Conservation (phyloP, 1,140 invertebrate genomes). For the Teleogryllus occipitalis region DNA sequence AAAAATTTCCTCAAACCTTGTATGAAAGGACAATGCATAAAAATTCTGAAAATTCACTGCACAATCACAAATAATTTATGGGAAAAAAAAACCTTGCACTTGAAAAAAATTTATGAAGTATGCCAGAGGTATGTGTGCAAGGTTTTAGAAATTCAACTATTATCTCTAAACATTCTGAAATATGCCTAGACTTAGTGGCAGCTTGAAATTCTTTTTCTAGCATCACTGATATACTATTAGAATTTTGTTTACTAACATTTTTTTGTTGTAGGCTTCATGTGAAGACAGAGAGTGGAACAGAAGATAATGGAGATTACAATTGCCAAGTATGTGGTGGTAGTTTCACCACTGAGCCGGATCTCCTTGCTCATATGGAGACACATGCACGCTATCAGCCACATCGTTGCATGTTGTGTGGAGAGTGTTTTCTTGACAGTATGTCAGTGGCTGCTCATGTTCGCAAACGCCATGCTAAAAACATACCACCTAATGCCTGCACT, state of each 20-base stretch:
- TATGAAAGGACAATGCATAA: too few species aligned
- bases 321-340: constrained; percentile 18
- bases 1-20: too few species aligned
- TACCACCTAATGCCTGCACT: constrained; percentile 49
- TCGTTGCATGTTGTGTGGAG: constrained; percentile 55
- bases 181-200: too few species aligned
- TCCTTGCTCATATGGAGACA: constrained; percentile 21
- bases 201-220: too few species aligned
- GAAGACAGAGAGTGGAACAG: constrained; percentile 38
- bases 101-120: too few species aligned
- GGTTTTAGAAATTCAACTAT: too few species aligned
- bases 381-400: constrained; percentile 27
- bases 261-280: constrained; percentile 34
- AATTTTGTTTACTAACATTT: neutral
- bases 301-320: neutral
- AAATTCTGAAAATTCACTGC: too few species aligned
- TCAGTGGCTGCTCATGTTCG: constrained; percentile 48
- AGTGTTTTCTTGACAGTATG: constrained; percentile 46
- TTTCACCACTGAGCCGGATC: constrained; percentile 13
- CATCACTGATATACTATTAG: too few species aligned
- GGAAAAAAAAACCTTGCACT: too few species aligned
- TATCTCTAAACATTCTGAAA: too few species aligned
- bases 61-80: too few species aligned
- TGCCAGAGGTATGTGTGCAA: too few species aligned
- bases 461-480: constrained; percentile 42